A percentile compares a stretch with the other conserved stretches of the same genome.
Conservation (phyloP, 2,113 vertebrate species). For the Microtus oregoni region DNA sequence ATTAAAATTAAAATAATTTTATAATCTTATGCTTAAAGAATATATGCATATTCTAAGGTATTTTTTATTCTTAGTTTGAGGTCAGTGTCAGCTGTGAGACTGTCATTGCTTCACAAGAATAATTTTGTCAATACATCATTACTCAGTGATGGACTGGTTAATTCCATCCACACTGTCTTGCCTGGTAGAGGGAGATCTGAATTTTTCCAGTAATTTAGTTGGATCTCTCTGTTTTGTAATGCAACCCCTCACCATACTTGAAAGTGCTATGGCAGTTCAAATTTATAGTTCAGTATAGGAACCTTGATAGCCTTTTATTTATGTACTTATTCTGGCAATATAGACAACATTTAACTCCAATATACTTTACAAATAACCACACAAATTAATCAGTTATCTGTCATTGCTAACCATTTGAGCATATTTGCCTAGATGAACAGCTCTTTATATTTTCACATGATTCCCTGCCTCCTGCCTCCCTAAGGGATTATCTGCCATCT, state of each 20-base stretch:
- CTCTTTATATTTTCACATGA: not conserved
- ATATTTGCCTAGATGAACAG: not conserved
- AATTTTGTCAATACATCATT: not conserved
- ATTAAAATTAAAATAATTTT: not conserved
- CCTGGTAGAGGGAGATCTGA: not conserved
- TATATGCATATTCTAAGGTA: not conserved
- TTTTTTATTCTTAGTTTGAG: not conserved
- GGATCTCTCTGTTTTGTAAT: not conserved
- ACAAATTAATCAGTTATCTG: not conserved
- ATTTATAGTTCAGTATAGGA: not conserved
- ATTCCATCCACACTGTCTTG: not conserved
- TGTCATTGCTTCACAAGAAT: not conserved
- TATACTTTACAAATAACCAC: not conserved
- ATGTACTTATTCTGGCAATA: not conserved
- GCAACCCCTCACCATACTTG: not conserved
- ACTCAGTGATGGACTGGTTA: not conserved
- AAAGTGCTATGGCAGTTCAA: not conserved
- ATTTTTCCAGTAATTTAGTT: not conserved
- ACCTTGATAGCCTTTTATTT: not conserved
- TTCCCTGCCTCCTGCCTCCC: not conserved
- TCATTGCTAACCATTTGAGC: not conserved
- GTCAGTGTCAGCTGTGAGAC: not conserved
- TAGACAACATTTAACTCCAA: not conserved
- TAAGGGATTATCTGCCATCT: not conserved
- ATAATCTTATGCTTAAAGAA: not conserved